phyloP scores from a whole-genome alignment of 2,888 invertebrate genomes.

The Xestia c-nigrum region DNA sequence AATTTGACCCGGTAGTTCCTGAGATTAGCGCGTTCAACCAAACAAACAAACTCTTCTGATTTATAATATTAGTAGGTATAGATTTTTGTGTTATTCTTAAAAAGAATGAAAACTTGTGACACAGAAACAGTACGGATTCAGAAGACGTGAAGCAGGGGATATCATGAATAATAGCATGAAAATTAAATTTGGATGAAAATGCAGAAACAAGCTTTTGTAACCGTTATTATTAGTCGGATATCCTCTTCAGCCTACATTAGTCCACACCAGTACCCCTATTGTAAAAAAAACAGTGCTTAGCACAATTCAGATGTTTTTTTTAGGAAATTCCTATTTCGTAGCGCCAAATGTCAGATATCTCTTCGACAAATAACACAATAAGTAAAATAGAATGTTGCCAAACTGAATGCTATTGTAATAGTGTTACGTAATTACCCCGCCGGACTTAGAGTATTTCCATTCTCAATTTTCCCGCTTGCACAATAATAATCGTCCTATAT shows the following conservation, averaged over 20 bases:
- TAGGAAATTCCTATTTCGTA: neutral
- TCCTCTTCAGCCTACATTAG: neutral
- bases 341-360: neutral
- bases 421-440: neutral
- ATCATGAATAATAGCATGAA: too few relatives aligned
- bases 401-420: neutral
- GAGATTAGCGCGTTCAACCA: too few relatives aligned
- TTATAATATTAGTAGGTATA: too few relatives aligned
- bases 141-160: too few relatives aligned
- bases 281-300: neutral
- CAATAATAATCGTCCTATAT: neutral
- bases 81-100: too few relatives aligned
- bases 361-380: neutral
- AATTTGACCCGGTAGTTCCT: too few relatives aligned
- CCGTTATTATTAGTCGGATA: neutral
- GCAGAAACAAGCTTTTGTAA: too few relatives aligned
- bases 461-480: neutral
- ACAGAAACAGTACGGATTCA: too few relatives aligned
- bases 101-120: too few relatives aligned
- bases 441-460: neutral
- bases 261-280: neutral
- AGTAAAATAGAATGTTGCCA: neutral
- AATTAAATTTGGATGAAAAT: neutral
- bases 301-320: neutral
- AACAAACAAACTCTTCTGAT: too few relatives aligned